Base-by-base conservation (phyloP, 2,888 invertebrate genomes). In the Minunthozetes semirufus region DNA sequence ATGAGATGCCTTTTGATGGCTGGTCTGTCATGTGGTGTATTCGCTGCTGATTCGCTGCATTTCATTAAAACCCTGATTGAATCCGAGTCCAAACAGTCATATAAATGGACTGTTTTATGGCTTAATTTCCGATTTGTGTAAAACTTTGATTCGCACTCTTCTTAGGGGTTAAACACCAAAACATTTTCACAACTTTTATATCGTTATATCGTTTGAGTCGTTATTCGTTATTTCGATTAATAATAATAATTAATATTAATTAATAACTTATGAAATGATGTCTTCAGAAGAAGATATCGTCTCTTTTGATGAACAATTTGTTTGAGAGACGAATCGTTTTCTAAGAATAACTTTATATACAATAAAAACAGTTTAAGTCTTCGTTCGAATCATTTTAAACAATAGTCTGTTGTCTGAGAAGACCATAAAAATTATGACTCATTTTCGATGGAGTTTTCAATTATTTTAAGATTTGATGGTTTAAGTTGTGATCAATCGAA, bases 51-150 rank as follows among this genome's bases (percentile, higher is more conserved):
- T 15, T 68, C 46, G 22, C 68, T 68, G 68, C 46, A 13, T 46
- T 68, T 68, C n/a, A 46, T 68, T 42, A 11, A 68, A 68, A 68
- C 68, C 68, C 68, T 68, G 68, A 68, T 68, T 68, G 68, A 68
- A 68, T 68, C 46, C 46, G 22, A 46, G 42, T 46, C 68, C 13
- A 42, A 68, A 68, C 22, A 46, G 22, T 33, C n/a, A 11, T 42
- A 42, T 68, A 68, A 68, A 4, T 22, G 6, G 42, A 29, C 29
- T 29, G n/a, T 25, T 22, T 68, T 33, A 38, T 46, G 42, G 42
- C 22, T 38, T 61, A 61, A n/a, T n/a, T 61, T 61, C 15, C 13
- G 6, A n/a, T 25, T 27, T 53, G n/a, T 53, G 15, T 53, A 53
- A 61, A 68, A 68, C 68, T 68, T 68, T 68, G 68, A 68, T 68